These are phyloP conservation scores for Dermochelys coriacea DNA, from an alignment of 2,797 vertebrate genomes.

Conservation along the genomic window DNA sequence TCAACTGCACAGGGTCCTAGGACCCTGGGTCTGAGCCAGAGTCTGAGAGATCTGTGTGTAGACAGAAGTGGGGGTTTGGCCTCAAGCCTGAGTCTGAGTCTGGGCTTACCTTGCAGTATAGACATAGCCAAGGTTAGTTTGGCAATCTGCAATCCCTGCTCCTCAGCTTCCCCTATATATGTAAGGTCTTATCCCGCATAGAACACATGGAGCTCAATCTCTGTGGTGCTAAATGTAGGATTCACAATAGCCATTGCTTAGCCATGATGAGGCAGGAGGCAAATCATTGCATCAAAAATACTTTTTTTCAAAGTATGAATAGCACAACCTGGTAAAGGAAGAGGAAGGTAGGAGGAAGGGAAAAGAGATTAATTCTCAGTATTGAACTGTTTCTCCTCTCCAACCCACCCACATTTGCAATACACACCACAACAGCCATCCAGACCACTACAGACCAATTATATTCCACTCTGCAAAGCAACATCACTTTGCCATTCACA, in stretches of 20 bases:
- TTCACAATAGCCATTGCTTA: background rate
- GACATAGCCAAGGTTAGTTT: background rate
- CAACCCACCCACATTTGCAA: background rate
- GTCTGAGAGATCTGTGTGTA: too few species aligned
- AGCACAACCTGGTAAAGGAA: background rate
- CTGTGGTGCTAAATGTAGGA: background rate
- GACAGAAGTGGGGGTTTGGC: too few species aligned
- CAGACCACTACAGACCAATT: background rate
- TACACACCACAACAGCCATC: fast-evolving
- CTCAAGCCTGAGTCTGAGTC: too few species aligned
- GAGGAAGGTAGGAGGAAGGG: background rate
- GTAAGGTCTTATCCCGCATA: too few species aligned
- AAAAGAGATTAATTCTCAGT: background rate
- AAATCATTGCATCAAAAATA: background rate
- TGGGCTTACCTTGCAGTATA: background rate
- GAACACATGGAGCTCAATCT: background rate
- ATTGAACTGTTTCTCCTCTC: background rate
- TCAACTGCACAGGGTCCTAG: too few species aligned
- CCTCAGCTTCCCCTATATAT: background rate
- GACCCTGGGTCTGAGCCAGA: too few species aligned
- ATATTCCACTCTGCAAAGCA: background rate
- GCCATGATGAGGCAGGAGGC: background rate
- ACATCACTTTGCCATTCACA: background rate
- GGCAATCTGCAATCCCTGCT: background rate
- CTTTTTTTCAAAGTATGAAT: background rate